A percentile compares a stretch with the other conserved stretches of the same genome.
Evolutionary conservation across 2,113 vertebrate species (phyloP).

Genomic region (Eulemur macaco): DNA sequence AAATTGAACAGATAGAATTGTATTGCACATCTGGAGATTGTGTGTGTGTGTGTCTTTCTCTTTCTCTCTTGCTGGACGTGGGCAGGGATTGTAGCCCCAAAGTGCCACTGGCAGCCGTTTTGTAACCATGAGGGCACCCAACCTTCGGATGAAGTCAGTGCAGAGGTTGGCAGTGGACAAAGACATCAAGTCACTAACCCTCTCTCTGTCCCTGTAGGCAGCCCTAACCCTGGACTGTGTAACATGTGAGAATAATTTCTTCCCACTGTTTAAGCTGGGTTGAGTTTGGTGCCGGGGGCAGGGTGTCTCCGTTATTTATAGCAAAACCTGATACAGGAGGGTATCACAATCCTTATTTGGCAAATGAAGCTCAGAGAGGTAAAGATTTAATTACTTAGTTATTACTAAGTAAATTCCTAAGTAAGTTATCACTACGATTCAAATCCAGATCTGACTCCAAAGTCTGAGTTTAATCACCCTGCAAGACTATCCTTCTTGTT

Average conservation of each 20-base stretch:
- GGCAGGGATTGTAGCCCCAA: neutral
- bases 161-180: neutral
- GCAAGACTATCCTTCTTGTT: neutral
- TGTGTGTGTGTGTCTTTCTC: too few species aligned
- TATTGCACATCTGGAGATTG: neutral
- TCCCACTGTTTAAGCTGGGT: neutral
- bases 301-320: neutral
- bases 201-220: neutral
- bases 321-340: neutral
- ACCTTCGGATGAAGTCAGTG: neutral
- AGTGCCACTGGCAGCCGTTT: neutral
- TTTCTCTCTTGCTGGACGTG: neutral
- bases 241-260: neutral
- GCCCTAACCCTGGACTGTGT: neutral
- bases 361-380: neutral
- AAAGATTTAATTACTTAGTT: neutral
- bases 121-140: neutral
- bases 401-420: neutral
- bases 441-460: neutral
- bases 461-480: neutral
- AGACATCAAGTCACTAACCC: neutral
- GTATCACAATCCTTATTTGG: neutral
- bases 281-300: neutral
- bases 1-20: neutral
- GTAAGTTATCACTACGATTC: neutral